These are phyloP conservation scores for Globodera rostochiensis DNA, from an alignment of 1,140 invertebrate species.

Conservation along the genomic window DNA sequence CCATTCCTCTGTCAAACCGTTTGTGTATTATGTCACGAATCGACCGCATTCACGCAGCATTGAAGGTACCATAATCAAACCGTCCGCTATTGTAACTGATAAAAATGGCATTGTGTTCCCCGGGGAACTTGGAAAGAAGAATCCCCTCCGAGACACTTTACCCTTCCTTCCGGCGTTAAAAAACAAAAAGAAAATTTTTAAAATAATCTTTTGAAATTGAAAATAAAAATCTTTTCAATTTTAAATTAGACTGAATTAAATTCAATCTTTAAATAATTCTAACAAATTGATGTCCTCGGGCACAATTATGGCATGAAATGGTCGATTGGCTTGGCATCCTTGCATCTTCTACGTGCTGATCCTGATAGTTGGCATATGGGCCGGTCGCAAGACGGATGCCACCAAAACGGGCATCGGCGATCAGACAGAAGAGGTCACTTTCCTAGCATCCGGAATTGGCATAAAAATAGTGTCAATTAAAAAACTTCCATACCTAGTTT, in stretches of 20 bases:
- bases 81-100: too few species aligned
- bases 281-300: neutral
- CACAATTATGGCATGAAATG: slow-evolving; percentile 26
- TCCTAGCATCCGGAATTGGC: too few species aligned
- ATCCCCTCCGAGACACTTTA: neutral
- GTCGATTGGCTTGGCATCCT: slow-evolving; percentile 74
- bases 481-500: neutral
- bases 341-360: slow-evolving; percentile 91
- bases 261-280: too few species aligned
- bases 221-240: too few species aligned
- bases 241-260: too few species aligned
- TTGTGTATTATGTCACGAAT: slow-evolving; percentile 61
- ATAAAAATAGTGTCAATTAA: neutral
- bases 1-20: slow-evolving; percentile 64
- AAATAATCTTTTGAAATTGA: too few species aligned
- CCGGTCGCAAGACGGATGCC: slow-evolving; percentile 81
- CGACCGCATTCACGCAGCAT: slow-evolving; percentile 57
- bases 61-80: slow-evolving; percentile 23
- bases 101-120: slow-evolving; percentile 13
- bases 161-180: neutral
- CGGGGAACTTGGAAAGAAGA: neutral
- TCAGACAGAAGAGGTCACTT: slow-evolving; percentile 47
- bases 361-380: slow-evolving; percentile 89
- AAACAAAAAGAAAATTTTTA: too few species aligned
- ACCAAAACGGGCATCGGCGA: slow-evolving; percentile 73